Base-by-base conservation (phyloP, 2,888 invertebrate species). In the Malthinus seriepunctatus region DNA sequence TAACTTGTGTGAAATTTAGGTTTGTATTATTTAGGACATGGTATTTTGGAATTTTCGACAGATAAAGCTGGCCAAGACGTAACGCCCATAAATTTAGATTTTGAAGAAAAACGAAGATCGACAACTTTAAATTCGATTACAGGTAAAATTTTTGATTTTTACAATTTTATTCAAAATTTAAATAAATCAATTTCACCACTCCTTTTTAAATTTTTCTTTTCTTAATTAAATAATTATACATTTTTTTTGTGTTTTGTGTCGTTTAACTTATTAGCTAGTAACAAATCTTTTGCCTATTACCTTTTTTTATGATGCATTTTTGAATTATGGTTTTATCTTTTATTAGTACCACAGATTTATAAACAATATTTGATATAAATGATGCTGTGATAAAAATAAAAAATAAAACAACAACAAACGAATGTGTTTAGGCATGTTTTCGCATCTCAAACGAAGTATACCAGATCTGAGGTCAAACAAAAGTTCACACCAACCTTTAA, bases 1-100 rank as follows among this genome's bases (percentile, higher is more conserved):
- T 23, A 23, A 23, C 5, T 23, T 23, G 23, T 23, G 23, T 5
- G 23, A 23, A 23, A 23, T 23, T 23, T 23, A 23, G 23, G 23
- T 23, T 23, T 23, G 23, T 23, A 23, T 23, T 23, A 23, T 59
- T 33, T 60, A 78, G 88, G 88, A 54, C 86, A 88, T 60, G 89
- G 89, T 39, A 89, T 90, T 68, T 78, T 94, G 51, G 93, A 94
- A 77, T 92, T 94, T 78, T 88, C 90, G 15, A 90, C 94, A 0
- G 90, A 91, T 64, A 93, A 93, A 75, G 93, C 93, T 0, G 93
- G 93, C 0, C 88, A 88, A 72, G 93, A 94, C 73, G 90, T 93
- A 53, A 93, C 93, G 1, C 93, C 93, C 0, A 84, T 92, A 64
- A 93, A 93, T 77, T 85, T 91, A 68, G 87, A 90, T 72, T 92